Base-by-base conservation (phyloP, 1,140 invertebrate genomes). In the Ceratosolen fusciceps region DNA sequence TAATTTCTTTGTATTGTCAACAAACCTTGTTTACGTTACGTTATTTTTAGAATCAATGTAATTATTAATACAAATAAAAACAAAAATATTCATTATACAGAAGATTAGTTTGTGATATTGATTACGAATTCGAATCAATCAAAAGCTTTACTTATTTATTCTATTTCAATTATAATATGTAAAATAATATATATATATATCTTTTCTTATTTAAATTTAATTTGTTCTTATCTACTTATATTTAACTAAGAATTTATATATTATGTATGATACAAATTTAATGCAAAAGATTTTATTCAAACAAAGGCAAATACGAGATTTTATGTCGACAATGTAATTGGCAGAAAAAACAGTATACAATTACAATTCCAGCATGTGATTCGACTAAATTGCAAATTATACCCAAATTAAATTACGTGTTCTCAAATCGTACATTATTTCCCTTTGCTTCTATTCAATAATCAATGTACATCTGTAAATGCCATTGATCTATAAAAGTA, bases 321-420 rank as follows among this genome's bases (percentile, higher is more conserved):
- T 71, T 29, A 60, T 2, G 1, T 9, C 43, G 31, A 1, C 43
- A 21, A 54, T 37, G 29, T 43, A 34, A 78, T 52, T 67, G 29
- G 21, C 21, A 62, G 1, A 21, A 72, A 62, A 54, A 72, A 72
- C 62, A 26, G 24, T 34, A 77, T 24, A 72, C 39, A 71, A 78
- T 62, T 56, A 72, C 39, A 71, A 77, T 71, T 54, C 37, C n/a
- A 29, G 24, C 34, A 49, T 34, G 39, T 52, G 39, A 72, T n/a
- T 60, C 21, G 12, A 76, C 10, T 52, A 26, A 49, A 60, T 26
- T 78, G 21, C 39, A 71, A 65, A 78, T 78, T 62, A 65, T 37
- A 52, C 26, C 56, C 71, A 19, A 16, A 56, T 16, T 60, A 72
- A 79, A 68, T 76, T 76, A 10, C 29, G 26, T 8, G 62, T 26